Percentiles rank a stretch among this genome's conserved stretches.
These are phyloP conservation scores for Gallinago solitaria DNA, from an alignment of 2,797 vertebrate species.

Conservation along the genomic window DNA sequence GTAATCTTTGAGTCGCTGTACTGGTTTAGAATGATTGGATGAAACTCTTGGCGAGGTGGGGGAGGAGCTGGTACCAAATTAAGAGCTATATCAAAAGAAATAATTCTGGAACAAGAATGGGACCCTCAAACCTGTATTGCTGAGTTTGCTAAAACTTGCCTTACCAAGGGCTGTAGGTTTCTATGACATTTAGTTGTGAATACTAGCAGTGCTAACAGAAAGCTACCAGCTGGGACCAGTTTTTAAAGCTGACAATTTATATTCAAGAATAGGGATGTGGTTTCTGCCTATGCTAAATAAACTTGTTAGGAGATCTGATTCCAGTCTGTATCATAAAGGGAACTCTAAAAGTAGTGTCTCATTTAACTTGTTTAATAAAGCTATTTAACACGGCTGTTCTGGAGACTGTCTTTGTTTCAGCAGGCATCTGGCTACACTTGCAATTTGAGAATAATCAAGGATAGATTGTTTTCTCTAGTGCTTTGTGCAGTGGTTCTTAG, in stretches of 20 bases:
- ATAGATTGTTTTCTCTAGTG: background rate
- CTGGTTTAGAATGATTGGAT: background rate
- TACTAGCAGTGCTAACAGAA: background rate
- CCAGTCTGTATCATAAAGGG: background rate
- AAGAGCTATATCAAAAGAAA: background rate
- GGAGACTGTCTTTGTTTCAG: background rate
- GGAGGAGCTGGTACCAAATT: background rate
- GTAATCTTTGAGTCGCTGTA: background rate
- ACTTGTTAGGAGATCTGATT: background rate
- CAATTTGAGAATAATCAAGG: background rate
- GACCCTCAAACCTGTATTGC: background rate
- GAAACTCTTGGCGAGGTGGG: background rate
- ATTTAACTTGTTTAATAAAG: background rate
- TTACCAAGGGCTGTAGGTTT: background rate
- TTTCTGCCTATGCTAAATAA: constrained; percentile 16
- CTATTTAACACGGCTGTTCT: background rate
- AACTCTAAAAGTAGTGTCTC: background rate
- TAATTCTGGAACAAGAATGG: background rate
- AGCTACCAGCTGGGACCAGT: background rate
- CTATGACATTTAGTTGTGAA: background rate
- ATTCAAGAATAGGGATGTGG: background rate
- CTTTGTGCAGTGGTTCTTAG: background rate
- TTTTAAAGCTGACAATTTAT: background rate
- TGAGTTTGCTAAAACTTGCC: background rate
- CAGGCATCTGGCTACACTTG: background rate